Evolutionary conservation across 2,113 vertebrate genomes (phyloP).

Genomic region (Scartelaos histophorus): DNA sequence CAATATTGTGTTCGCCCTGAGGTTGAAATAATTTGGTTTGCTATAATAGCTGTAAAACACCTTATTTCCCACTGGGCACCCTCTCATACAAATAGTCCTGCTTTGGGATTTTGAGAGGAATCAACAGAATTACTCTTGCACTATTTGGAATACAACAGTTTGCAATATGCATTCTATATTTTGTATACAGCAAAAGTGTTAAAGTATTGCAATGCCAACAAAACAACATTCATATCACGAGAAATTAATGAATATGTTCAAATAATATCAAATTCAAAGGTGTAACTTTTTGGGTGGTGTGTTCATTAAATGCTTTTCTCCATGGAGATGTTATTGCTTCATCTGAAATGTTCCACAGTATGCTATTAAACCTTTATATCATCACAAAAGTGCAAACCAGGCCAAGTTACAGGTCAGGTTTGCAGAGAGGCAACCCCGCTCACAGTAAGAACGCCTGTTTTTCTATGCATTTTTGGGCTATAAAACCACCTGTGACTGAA

Average conservation of each 20-base stretch:
- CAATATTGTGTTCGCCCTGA: constrained; percentile 76
- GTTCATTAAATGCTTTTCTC: too few species aligned
- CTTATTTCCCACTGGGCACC: constrained; percentile 76
- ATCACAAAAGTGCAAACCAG: too few species aligned
- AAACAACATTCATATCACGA: background rate
- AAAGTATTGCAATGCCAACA: background rate
- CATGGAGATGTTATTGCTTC: too few species aligned
- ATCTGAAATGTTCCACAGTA: too few species aligned
- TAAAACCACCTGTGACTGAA: too few species aligned
- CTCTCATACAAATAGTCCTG: constrained; percentile 72
- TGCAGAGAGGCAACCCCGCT: too few species aligned
- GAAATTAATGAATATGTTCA: background rate
- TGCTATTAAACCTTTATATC: too few species aligned
- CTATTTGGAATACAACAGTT: constrained; percentile 23
- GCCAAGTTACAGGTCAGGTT: too few species aligned
- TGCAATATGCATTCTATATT: background rate
- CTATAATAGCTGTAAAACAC: constrained; percentile 77
- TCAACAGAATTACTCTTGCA: constrained; percentile 40
- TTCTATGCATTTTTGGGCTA: too few species aligned
- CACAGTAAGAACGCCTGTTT: too few species aligned
- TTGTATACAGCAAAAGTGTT: background rate
- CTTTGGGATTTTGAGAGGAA: constrained; percentile 61
- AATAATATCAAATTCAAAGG: too few species aligned
- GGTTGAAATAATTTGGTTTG: constrained; percentile 79
- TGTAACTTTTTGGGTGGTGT: too few species aligned